phyloP scores from a whole-genome alignment of 2,113 vertebrate species.

The Athene noctua region DNA sequence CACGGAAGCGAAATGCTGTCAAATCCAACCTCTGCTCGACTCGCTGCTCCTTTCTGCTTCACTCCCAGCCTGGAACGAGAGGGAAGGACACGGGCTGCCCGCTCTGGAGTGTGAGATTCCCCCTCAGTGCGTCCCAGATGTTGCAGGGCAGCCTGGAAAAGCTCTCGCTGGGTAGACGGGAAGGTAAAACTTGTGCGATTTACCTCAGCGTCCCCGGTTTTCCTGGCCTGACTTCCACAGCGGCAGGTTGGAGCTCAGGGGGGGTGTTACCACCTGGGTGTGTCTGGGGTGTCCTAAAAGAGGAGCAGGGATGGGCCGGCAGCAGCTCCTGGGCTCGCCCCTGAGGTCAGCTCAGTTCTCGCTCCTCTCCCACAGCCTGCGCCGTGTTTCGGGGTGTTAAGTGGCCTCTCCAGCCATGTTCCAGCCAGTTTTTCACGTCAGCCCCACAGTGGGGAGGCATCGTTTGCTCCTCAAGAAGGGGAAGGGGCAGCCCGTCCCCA shows the following conservation, averaged over 20 bases:
- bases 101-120: accelerated
- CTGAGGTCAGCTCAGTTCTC: not conserved
- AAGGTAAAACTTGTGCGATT: not conserved
- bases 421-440: not conserved
- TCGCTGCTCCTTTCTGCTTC: not conserved
- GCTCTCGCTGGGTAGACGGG: not conserved
- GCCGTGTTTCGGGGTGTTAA: accelerated
- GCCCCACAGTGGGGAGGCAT: not conserved
- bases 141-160: not conserved
- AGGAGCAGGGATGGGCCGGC: not conserved
- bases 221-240: not conserved
- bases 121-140: not conserved
- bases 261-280: not conserved
- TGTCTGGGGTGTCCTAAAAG: not conserved
- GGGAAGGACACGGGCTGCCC: not conserved
- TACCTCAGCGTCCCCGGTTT: accelerated
- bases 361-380: not conserved
- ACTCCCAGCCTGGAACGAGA: accelerated
- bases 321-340: not conserved
- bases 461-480: not conserved
- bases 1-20: accelerated
- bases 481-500: not conserved
- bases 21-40: accelerated
- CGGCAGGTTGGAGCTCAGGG: not conserved
- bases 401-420: not conserved